These are phyloP conservation scores for Epiperipatus broadwayi DNA, from an alignment of 2,888 invertebrate genomes.

Conservation along the genomic window DNA sequence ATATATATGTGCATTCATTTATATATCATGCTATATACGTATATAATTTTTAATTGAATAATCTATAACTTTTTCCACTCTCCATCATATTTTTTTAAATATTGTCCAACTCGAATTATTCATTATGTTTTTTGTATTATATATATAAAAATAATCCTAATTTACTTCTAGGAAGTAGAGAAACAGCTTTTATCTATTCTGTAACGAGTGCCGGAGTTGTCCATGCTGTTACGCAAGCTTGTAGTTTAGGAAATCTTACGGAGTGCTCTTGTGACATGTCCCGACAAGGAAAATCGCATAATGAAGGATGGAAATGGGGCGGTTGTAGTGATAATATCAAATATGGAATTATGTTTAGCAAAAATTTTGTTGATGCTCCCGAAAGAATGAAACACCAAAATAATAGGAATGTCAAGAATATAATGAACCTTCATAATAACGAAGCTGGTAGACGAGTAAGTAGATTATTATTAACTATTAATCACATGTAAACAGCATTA, in stretches of 20 bases:
- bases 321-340: slow-evolving; percentile 39
- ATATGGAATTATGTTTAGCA: slow-evolving; percentile 36
- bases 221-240: slow-evolving; percentile 37
- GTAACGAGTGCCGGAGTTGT: slow-evolving; percentile 38
- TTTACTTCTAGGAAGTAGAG: slow-evolving; percentile 33
- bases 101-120: not conserved
- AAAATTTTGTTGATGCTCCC: slow-evolving; percentile 37
- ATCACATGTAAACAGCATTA: too few relatives aligned
- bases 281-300: slow-evolving; percentile 29
- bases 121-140: not conserved
- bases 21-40: too few relatives aligned
- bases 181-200: slow-evolving; percentile 39
- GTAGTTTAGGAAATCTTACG: slow-evolving; percentile 37
- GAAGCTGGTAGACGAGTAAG: slow-evolving; percentile 36
- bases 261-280: slow-evolving; percentile 37
- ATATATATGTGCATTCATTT: too few relatives aligned
- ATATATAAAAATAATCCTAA: slow-evolving; percentile 1
- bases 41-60: too few relatives aligned
- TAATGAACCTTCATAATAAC: slow-evolving; percentile 39
- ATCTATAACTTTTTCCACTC: too few relatives aligned
- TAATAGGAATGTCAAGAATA: slow-evolving; percentile 31
- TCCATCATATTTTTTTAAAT: too few relatives aligned
- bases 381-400: slow-evolving; percentile 30
- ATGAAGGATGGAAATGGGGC: slow-evolving; percentile 38
- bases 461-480: too few relatives aligned